Base-by-base conservation (phyloP, 2,797 vertebrate species). In the Epinephelus malabaricus region DNA sequence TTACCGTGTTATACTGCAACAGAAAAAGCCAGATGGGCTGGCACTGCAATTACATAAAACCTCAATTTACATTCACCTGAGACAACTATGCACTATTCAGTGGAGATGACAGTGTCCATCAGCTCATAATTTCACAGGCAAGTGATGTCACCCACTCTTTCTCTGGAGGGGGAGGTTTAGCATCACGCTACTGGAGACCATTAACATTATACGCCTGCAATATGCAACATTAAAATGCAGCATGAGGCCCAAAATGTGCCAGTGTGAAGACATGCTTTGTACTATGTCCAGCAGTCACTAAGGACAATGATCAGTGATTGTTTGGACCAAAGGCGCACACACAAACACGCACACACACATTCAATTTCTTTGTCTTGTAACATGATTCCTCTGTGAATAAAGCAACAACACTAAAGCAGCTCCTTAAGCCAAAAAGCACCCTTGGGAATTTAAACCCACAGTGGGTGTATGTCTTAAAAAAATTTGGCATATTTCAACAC, bases 401-500 rank as follows among this genome's bases (percentile, higher is more conserved):
- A 78, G 69, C 66, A 53, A 45, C 34, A 73, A 17, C 62, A 14
- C 56, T 40, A 23, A 70, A 68, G 73, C 5, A 70, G 61, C 50
- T 72, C 81, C 49, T 71, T 0, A n/a, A 66, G 73, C 51, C 59
- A 69, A 4, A 82, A 67, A 56, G 47, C n/a, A 56, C 47, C 43
- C 69, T 19, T 49, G 65, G 79, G 79, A 72, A 71, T 69, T 87
- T n/a, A 58, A 78, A 45, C 72, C 61, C 45, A 21, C 14, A 55
- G 58, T 71, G 62, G 73, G 58, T 17, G 55, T 46, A 73, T 71
- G 79, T 87, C 80, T 73, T 53, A 68, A 78, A 62, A 75, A 75
- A 62, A 78, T 78, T 46, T 86, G 78, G 55, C 65, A 83, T 47
- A 70, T 80, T 88, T 85, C 76, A 49, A 78, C 76, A 85, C 66